Percentiles rank a stretch among this genome's conserved stretches.
Evolutionary conservation across 2,113 vertebrate genomes (phyloP).

Genomic region (Peromyscus maniculatus): DNA sequence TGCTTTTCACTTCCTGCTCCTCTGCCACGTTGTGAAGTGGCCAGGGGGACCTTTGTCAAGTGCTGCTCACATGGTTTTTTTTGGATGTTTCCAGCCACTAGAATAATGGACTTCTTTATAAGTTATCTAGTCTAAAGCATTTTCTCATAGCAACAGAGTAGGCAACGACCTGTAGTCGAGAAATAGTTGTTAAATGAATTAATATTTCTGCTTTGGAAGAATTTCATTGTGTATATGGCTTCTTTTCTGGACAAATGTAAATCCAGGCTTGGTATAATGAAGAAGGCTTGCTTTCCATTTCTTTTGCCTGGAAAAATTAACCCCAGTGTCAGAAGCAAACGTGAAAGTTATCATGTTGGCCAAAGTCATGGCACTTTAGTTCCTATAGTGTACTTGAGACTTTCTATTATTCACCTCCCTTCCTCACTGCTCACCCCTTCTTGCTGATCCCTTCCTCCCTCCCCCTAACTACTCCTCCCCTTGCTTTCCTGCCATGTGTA

Average conservation of each 20-base stretch:
- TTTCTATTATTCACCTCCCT: not conserved
- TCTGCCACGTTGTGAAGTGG: not conserved
- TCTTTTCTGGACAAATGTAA: conserved; percentile 41
- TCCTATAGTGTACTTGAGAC: not conserved
- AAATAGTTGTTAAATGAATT: conserved; percentile 52
- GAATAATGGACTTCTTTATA: not conserved
- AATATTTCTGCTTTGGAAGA: conserved; percentile 55
- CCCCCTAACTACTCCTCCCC: not conserved
- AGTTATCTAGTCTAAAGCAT: not conserved
- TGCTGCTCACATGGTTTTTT: not conserved
- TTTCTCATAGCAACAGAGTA: not conserved
- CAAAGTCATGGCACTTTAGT: not conserved
- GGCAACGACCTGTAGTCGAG: not conserved
- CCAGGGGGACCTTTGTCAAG: not conserved
- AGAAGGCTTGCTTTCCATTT: not conserved
- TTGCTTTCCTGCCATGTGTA: not conserved
- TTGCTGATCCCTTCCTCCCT: not conserved
- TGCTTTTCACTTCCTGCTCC: not conserved
- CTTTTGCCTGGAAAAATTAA: not conserved
- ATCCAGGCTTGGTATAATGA: not conserved
- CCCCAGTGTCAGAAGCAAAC: not conserved
- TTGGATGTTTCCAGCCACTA: not conserved
- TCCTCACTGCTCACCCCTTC: not conserved
- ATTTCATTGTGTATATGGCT: conserved; percentile 39
- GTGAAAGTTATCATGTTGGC: not conserved